Base-by-base conservation (phyloP, 2,888 invertebrate genomes). In the Lymantria dispar region DNA sequence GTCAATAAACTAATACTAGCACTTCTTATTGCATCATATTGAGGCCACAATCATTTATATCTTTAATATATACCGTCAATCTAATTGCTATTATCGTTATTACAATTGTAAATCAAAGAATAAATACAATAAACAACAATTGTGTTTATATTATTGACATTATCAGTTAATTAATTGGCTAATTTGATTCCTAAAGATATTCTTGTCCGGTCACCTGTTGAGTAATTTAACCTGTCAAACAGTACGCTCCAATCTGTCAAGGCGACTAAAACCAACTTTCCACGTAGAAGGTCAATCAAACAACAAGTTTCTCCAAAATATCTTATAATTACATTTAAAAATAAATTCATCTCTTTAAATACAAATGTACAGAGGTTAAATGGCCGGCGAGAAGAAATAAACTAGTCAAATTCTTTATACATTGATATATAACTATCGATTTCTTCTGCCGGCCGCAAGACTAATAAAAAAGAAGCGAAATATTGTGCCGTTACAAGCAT, bases 241-340 rank as follows among this genome's bases (percentile, higher is more conserved):
- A 74, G 72, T 74, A 72, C 68, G 72, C 80, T 79, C 75, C 72
- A 70, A 78, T 76, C 71, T 70, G 79, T 76, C 84, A 84, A 83
- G 85, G 78, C 70, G 64, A 80, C 63, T 76, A 65, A 22, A 59
- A 71, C 76, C 76, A 68, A 81, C 87, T 87, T 87, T 87, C 87
- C 73, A 78, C 56, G 53, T 37, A 56, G 72, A 83, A 85, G 85
- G 87, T 79, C 60, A 64, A 68, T 72, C 62, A 78, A 78, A 80
- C 74, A 72, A 70, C 60, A 56, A 42, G 70, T 71, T 74, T 77
- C 74, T 79, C 72, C 78, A 79, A 79, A 84, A 80, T 59, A 76
- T 69, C 72, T 81, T 83, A 81, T 80, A 71, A 64, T 71, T 68
- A 75, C 70, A 63, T 58, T 61, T 61, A 61, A 56, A 68, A 74